A percentile compares a stretch with the other conserved stretches of the same genome.
Evolutionary conservation across 2,797 vertebrate species (phyloP).

Genomic region (Hapalemur alaotrensis): DNA sequence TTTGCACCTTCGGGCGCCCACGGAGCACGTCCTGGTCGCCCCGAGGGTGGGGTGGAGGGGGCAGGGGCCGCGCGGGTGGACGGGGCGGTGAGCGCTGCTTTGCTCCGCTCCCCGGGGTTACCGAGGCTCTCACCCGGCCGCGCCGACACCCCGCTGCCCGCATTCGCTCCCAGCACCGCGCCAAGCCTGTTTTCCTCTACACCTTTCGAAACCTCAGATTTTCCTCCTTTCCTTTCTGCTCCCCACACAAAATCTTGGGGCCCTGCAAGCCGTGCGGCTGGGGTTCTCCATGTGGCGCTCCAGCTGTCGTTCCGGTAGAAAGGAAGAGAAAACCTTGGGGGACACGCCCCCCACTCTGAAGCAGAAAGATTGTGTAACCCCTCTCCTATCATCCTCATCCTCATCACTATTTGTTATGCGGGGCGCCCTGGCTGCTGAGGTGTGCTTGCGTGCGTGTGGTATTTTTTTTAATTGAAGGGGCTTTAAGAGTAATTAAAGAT

Average conservation of each 20-base stretch:
- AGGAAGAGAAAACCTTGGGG: conserved; percentile 58
- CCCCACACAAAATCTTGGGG: neutral
- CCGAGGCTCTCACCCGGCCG: neutral
- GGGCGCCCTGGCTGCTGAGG: neutral
- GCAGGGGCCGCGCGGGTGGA: neutral
- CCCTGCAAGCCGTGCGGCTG: conserved; percentile 1
- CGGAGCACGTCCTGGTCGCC: neutral
- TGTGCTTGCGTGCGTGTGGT: neutral
- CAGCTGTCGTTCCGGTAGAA: conserved; percentile 19
- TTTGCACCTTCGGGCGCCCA: conserved; percentile 11
- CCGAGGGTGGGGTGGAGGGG: neutral
- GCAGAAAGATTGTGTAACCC: neutral
- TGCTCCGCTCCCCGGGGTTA: neutral
- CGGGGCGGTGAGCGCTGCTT: neutral
- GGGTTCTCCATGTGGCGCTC: conserved; percentile 34
- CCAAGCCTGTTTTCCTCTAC: neutral
- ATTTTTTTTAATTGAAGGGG: conserved; percentile 21
- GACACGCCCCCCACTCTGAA: conserved; percentile 66
- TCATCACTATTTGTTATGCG: neutral
- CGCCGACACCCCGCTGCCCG: neutral
- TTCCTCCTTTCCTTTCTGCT: neutral
- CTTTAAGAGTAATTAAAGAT: conserved; percentile 32
- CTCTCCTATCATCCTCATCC: neutral
- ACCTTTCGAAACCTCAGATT: conserved; percentile 38
- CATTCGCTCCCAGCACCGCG: neutral